Evolutionary conservation across 2,113 vertebrate species (phyloP).

Genomic region (Damaliscus lunatus): DNA sequence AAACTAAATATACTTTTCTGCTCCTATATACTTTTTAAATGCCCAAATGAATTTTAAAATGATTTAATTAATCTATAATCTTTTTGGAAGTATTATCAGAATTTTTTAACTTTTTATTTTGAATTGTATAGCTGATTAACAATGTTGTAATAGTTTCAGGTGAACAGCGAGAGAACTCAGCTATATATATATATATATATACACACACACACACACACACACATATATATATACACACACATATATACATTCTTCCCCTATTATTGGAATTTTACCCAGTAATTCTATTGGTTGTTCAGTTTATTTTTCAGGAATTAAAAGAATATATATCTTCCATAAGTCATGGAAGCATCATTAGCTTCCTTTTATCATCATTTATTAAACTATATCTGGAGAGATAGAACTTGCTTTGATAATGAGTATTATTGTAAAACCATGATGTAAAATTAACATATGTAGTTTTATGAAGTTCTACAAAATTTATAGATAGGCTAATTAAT

Average conservation of each 20-base stretch:
- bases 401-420: neutral
- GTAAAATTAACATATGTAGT: neutral
- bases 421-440: neutral
- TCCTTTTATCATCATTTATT: neutral
- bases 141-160: neutral
- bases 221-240: fast-evolving
- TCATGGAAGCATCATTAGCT: neutral
- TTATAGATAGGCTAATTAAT: neutral
- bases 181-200: neutral
- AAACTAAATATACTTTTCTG: neutral
- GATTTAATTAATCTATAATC: neutral
- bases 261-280: neutral
- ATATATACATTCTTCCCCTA: neutral
- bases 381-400: neutral
- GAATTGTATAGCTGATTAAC: neutral
- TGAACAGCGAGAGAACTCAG: fast-evolving
- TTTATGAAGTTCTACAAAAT: neutral
- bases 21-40: neutral
- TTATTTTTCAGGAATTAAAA: neutral
- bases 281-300: neutral
- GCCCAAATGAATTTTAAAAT: neutral
- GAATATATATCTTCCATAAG: neutral
- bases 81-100: neutral
- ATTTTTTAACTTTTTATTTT: neutral
- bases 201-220: too few relatives aligned